A percentile compares a stretch with the other conserved stretches of the same genome.
Evolutionary conservation across 92 coral and sea anemone genomes (phyloP).

Genomic region (Metridium senile): DNA sequence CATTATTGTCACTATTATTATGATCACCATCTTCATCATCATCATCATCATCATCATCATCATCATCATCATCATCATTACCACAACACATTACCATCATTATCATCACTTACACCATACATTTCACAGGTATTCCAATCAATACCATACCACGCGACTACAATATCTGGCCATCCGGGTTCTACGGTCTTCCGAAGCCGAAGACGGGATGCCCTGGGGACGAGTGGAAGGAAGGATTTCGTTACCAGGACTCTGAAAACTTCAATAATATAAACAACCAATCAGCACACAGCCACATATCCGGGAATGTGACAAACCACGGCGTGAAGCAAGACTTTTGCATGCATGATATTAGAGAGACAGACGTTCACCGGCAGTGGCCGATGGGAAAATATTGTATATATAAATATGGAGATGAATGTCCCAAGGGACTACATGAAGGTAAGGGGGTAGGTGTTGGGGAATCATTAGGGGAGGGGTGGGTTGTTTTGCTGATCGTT

Average conservation of each 20-base stretch:
- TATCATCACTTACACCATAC: no score
- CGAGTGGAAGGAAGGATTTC: conserved; percentile 81
- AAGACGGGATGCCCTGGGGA: conserved; percentile 65
- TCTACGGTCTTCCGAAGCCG: conserved; percentile 84
- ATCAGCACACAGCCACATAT: conserved; percentile 64
- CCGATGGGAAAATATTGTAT: conserved; percentile 81
- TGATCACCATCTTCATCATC: background rate
- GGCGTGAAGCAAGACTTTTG: conserved; percentile 87
- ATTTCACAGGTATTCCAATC: background rate
- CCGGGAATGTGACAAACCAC: conserved; percentile 69
- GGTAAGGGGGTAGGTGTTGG: conserved; percentile 36
- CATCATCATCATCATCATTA: background rate
- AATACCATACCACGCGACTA: conserved; percentile 13
- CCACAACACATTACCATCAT: background rate
- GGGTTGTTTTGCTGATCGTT: background rate
- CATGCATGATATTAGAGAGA: conserved; percentile 32
- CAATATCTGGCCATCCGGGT: conserved; percentile 76
- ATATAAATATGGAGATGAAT: conserved; percentile 61
- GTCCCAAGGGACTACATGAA: conserved; percentile 71
- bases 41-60: background rate
- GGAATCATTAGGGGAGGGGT: background rate
- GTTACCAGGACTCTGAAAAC: conserved; percentile 89
- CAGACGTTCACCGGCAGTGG: conserved; percentile 46
- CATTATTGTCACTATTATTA: background rate
- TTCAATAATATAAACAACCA: conserved; percentile 53